phyloP scores from a whole-genome alignment of 2,888 invertebrate species.

The Selenia dentaria region DNA sequence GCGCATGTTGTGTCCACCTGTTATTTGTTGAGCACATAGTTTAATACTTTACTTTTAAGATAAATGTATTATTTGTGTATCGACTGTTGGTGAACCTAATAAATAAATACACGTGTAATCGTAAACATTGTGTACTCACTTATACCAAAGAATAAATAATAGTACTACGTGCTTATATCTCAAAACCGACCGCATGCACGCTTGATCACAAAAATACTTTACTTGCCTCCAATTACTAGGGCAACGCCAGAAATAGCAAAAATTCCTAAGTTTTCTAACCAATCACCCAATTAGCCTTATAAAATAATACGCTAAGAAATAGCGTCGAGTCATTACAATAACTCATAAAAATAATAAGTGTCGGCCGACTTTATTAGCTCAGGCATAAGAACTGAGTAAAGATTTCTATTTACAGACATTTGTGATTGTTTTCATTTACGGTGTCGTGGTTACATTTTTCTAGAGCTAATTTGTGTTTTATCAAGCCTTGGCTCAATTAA shows the following conservation, averaged over 20 bases:
- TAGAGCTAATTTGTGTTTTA: slow-evolving; percentile 15
- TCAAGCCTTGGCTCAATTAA: not conserved
- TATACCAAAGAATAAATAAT: too few species aligned
- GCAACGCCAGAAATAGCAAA: not conserved
- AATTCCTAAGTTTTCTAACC: slow-evolving; percentile 1
- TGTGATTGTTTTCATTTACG: slow-evolving; percentile 22
- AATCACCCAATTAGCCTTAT: slow-evolving; percentile 14
- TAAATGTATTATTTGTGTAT: too few species aligned
- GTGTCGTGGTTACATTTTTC: slow-evolving; percentile 7
- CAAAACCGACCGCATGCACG: too few species aligned
- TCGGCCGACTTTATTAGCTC: slow-evolving; percentile 24
- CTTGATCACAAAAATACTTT: too few species aligned
- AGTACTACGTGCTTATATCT: too few species aligned
- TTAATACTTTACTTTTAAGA: too few species aligned
- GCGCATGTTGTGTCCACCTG: too few species aligned
- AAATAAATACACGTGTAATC: too few species aligned
- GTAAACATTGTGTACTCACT: too few species aligned
- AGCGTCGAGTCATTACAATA: slow-evolving; percentile 12
- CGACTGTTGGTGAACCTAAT: too few species aligned
- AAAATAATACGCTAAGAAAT: slow-evolving; percentile 14
- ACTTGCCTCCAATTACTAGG: not conserved
- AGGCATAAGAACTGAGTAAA: slow-evolving; percentile 23
- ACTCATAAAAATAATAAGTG: slow-evolving; percentile 32
- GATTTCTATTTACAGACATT: slow-evolving; percentile 23
- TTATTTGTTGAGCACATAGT: too few species aligned